Conservation (phyloP, 2,888 invertebrate species). For the Argynnis bischoffii region DNA sequence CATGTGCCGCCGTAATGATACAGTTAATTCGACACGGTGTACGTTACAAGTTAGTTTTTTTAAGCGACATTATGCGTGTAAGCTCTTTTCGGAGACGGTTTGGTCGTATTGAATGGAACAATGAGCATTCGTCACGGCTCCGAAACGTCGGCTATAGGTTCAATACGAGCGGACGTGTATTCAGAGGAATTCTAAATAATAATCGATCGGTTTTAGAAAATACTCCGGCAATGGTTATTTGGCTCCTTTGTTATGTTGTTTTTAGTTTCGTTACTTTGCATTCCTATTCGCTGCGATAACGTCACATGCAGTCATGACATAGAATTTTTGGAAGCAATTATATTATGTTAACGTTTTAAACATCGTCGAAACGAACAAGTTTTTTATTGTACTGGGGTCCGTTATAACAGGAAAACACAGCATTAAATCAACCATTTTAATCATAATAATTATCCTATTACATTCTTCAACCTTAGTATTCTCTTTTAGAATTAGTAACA, state of each 20-base stretch:
- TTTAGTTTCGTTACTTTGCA: constrained; percentile 15
- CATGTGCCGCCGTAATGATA: constrained; percentile 28
- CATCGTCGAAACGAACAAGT: constrained; percentile 13
- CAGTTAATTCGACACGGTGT: constrained; percentile 34
- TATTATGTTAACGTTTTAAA: background rate
- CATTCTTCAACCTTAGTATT: no score
- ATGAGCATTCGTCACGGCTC: constrained; percentile 36
- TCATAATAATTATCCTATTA: no score
- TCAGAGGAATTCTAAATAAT: constrained; percentile 37
- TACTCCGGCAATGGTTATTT: constrained; percentile 28
- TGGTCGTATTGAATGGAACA: constrained; percentile 35
- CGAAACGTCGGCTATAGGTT: constrained; percentile 27
- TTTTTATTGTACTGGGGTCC: constrained; percentile 20
- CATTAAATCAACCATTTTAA: no score
- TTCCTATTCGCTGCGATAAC: constrained; percentile 13
- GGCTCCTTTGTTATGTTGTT: constrained; percentile 24
- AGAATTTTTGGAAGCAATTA: constrained; percentile 5
- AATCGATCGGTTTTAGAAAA: constrained; percentile 36
- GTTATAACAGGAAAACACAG: no score
- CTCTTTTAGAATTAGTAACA: no score
- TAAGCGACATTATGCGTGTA: constrained; percentile 15
- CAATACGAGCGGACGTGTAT: constrained; percentile 23
- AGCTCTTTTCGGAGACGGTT: constrained; percentile 10
- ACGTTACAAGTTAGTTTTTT: constrained; percentile 19
- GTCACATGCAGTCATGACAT: constrained; percentile 4